Conservation (phyloP, 64 coral and sea anemone species). For the Catalaphyllia jardinei region DNA sequence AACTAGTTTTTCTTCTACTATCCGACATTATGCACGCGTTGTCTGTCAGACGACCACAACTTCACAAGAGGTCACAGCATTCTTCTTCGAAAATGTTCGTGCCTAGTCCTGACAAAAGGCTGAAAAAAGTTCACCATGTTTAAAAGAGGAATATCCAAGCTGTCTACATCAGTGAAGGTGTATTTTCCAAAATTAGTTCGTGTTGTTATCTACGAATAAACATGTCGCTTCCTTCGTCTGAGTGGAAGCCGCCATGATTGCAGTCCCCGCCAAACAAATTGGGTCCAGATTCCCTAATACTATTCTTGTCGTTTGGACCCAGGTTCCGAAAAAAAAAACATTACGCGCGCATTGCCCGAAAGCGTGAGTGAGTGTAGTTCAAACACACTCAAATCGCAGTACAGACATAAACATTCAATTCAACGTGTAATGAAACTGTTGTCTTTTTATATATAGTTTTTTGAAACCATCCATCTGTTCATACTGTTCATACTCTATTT, state of each 20-base stretch:
- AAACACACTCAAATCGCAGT: no score
- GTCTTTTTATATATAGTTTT: no score
- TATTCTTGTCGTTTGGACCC: no score
- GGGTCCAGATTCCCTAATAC: not conserved
- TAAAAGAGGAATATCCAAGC: not conserved
- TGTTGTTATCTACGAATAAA: not conserved
- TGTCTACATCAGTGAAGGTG: not conserved
- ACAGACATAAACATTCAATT: no score
- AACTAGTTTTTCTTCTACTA: not conserved
- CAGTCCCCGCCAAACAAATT: slow-evolving; percentile 48
- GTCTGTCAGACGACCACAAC: not conserved
- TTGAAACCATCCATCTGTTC: no score
- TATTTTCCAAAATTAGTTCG: not conserved
- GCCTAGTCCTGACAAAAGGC: not conserved
- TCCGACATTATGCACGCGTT: not conserved
- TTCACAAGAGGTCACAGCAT: not conserved
- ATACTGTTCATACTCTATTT: no score
- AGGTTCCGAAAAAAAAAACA: no score
- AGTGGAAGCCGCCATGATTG: not conserved
- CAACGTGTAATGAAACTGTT: no score
- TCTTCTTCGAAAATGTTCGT: not conserved
- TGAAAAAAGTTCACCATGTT: not conserved
- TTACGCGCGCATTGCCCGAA: no score
- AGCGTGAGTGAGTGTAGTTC: no score
- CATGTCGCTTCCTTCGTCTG: not conserved